Conservation (phyloP, 2,113 vertebrate genomes). For the Hypomesus transpacificus region DNA sequence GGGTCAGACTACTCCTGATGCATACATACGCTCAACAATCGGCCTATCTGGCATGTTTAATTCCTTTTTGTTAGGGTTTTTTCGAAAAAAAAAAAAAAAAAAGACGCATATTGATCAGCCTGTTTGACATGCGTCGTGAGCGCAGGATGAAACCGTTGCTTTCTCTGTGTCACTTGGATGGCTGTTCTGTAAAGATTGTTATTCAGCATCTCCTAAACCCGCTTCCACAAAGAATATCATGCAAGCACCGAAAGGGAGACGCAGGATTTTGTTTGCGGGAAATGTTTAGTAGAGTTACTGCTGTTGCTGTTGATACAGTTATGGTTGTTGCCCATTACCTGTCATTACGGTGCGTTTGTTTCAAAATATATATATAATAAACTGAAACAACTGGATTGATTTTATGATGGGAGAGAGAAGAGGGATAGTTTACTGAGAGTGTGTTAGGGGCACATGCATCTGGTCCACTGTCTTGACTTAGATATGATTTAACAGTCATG, state of each 20-base stretch:
- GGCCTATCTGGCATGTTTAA: conserved; percentile 45
- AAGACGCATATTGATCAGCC: conserved; percentile 35
- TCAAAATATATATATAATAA: conserved; percentile 14
- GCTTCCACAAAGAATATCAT: conserved; percentile 39
- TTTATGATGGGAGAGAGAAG: neutral
- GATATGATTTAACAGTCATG: conserved; percentile 55
- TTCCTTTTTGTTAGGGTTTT: conserved; percentile 38
- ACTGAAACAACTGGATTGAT: conserved; percentile 37
- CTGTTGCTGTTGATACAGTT: conserved; percentile 28
- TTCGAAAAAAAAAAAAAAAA: conserved; percentile 32
- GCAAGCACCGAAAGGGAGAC: conserved; percentile 18
- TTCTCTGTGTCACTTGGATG: conserved; percentile 52
- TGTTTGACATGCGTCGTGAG: conserved; percentile 35
- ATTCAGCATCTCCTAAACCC: conserved; percentile 39
- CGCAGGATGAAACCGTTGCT: conserved; percentile 37
- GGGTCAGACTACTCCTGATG: conserved; percentile 34
- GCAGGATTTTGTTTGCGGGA: conserved; percentile 2
- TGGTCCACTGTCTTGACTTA: conserved; percentile 50
- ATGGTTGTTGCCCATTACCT: conserved; percentile 21
- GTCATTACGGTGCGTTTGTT: conserved; percentile 31
- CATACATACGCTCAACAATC: conserved; percentile 39
- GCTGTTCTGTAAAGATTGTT: conserved; percentile 41
- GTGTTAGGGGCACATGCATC: conserved; percentile 26
- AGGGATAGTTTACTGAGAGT: neutral
- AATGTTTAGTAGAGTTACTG: conserved; percentile 24